Evolutionary conservation across 2,797 vertebrate species (phyloP).

Genomic region (Acestrorhynchus altus): DNA sequence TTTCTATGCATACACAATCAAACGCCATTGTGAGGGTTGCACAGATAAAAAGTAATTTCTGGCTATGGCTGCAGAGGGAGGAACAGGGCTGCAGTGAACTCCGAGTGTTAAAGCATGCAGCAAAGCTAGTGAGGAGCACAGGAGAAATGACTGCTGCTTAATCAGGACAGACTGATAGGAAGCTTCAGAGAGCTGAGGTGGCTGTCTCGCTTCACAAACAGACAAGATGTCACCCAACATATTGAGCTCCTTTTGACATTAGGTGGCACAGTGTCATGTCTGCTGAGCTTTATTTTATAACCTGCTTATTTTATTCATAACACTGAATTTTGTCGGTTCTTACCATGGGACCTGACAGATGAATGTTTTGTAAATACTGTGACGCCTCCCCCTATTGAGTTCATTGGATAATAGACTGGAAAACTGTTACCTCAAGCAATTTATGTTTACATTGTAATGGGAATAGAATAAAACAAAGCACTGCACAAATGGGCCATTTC

Average conservation of each 20-base stretch:
- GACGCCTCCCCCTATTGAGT: slow-evolving; percentile 18
- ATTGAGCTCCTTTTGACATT: slow-evolving; percentile 42
- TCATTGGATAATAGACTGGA: slow-evolving; percentile 36
- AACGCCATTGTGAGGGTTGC: slow-evolving; percentile 59
- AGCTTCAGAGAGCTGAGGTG: slow-evolving; percentile 43
- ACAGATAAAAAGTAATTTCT: slow-evolving; percentile 64
- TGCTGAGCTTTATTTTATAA: slow-evolving; percentile 50
- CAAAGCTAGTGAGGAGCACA: slow-evolving; percentile 25
- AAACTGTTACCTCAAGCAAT: slow-evolving; percentile 25
- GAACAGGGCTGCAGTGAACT: slow-evolving; percentile 50
- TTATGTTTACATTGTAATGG: slow-evolving; percentile 20
- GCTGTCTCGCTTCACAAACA: slow-evolving; percentile 52
- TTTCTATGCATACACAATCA: slow-evolving; percentile 77
- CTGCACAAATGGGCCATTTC: neutral
- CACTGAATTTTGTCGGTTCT: slow-evolving; percentile 38
- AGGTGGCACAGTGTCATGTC: slow-evolving; percentile 43
- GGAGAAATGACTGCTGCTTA: slow-evolving; percentile 55
- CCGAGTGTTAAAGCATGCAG: neutral
- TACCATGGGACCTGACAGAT: slow-evolving; percentile 40
- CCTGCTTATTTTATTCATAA: slow-evolving; percentile 51
- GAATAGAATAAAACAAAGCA: neutral
- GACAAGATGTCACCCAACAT: slow-evolving; percentile 49
- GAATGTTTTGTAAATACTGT: slow-evolving; percentile 24
- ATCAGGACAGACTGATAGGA: slow-evolving; percentile 52
- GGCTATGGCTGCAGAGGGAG: slow-evolving; percentile 49